Evolutionary conservation across 2,888 invertebrate genomes (phyloP).

Genomic region (Falcaria lacertinaria): DNA sequence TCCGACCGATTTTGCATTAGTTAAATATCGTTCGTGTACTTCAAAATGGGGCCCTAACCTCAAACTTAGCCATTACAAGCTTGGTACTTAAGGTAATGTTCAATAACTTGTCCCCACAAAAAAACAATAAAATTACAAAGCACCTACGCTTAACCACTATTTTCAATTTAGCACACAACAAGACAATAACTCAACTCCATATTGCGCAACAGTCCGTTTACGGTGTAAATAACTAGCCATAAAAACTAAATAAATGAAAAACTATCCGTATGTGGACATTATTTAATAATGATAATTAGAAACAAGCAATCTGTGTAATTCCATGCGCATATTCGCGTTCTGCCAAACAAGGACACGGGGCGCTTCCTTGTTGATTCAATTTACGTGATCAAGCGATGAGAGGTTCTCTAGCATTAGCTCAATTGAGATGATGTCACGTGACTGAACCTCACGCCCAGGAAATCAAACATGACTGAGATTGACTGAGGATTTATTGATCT

Average conservation of each 20-base stretch:
- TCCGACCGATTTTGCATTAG: too few species aligned
- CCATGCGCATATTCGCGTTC: conserved; percentile 64
- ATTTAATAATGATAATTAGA: conserved; percentile 67
- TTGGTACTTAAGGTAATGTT: too few species aligned
- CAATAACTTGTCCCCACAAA: background rate
- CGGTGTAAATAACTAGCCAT: conserved; percentile 1
- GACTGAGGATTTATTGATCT: background rate
- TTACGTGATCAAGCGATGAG: conserved; percentile 25
- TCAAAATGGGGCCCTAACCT: too few species aligned
- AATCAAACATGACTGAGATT: background rate
- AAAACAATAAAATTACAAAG: background rate
- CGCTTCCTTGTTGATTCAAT: conserved; percentile 74
- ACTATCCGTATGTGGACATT: conserved; percentile 39
- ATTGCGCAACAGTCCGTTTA: background rate
- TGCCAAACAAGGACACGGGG: conserved; percentile 67
- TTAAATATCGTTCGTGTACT: too few species aligned
- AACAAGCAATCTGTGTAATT: conserved; percentile 59
- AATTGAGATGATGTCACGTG: background rate
- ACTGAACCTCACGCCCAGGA: background rate
- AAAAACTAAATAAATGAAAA: conserved; percentile 24
- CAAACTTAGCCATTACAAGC: too few species aligned
- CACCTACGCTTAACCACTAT: background rate
- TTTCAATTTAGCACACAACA: background rate
- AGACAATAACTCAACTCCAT: background rate
- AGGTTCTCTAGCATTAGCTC: background rate